phyloP scores from a whole-genome alignment of 2,888 invertebrate species.

The Rhagonycha lutea region DNA sequence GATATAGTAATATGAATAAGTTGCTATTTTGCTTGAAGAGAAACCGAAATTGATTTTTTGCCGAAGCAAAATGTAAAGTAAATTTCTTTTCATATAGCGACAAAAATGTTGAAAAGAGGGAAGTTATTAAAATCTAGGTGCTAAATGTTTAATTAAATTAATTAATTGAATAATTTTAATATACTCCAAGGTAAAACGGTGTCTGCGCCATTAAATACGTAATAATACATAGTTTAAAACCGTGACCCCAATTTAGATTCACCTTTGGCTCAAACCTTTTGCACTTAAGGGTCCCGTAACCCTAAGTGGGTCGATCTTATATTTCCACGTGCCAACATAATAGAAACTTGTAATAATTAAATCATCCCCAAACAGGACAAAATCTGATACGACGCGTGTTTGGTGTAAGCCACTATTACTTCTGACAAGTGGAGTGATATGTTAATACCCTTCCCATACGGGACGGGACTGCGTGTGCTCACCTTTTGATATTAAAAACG shows the following conservation, averaged over 20 bases:
- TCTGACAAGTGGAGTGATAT: constrained; percentile 20
- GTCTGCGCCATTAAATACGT: background rate
- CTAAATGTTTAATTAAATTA: background rate
- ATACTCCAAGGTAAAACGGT: background rate
- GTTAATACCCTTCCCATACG: constrained; percentile 23
- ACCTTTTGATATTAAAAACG: background rate
- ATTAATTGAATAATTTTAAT: background rate
- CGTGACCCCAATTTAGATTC: constrained; percentile 27
- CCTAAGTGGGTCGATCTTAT: constrained; percentile 25
- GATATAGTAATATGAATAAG: background rate
- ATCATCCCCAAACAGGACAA: constrained; percentile 30
- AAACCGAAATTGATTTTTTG: background rate
- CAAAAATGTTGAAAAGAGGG: background rate
- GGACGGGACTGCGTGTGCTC: constrained; percentile 7
- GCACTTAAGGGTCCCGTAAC: constrained; percentile 18
- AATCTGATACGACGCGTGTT: constrained; percentile 26
- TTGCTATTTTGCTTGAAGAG: background rate
- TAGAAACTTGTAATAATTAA: constrained; percentile 22
- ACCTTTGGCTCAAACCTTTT: constrained; percentile 25
- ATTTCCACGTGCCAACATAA: constrained; percentile 26
- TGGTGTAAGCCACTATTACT: constrained; percentile 17
- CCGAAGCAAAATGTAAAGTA: background rate
- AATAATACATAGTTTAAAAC: constrained; percentile 11
- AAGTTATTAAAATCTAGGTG: background rate
- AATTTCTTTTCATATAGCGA: background rate